Percentiles rank a stretch among this genome's conserved stretches.
Evolutionary conservation across 2,113 vertebrate species (phyloP).

Genomic region (Chlorodrepanis virens): DNA sequence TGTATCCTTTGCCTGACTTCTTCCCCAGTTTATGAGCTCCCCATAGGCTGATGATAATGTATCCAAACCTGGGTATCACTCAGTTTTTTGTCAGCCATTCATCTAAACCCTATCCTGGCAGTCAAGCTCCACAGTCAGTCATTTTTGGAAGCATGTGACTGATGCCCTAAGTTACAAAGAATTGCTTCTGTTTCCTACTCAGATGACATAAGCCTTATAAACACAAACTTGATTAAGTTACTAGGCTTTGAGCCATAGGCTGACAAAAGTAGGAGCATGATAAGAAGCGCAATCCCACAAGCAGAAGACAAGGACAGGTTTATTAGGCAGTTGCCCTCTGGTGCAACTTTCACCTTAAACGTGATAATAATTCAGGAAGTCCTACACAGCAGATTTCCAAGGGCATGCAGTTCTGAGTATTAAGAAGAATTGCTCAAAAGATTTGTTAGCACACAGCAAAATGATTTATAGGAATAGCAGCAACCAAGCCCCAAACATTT

Average conservation of each 20-base stretch:
- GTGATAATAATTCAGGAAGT: neutral
- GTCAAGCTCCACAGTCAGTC: neutral
- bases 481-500: neutral
- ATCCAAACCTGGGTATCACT: neutral
- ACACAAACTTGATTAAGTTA: neutral
- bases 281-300: neutral
- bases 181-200: neutral
- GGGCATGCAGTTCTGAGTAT: neutral
- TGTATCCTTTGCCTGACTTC: neutral
- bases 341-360: neutral
- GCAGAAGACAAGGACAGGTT: neutral
- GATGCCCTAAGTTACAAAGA: neutral
- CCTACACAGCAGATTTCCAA: neutral
- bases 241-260: neutral
- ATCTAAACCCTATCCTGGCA: neutral
- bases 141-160: neutral
- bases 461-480: neutral
- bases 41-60: neutral
- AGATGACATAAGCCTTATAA: neutral
- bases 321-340: neutral
- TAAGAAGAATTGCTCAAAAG: neutral
- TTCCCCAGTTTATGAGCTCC: neutral
- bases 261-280: neutral
- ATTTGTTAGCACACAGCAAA: neutral
- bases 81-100: neutral